phyloP scores from a whole-genome alignment of 2,113 vertebrate genomes.

The Herpetotheres cachinnans region DNA sequence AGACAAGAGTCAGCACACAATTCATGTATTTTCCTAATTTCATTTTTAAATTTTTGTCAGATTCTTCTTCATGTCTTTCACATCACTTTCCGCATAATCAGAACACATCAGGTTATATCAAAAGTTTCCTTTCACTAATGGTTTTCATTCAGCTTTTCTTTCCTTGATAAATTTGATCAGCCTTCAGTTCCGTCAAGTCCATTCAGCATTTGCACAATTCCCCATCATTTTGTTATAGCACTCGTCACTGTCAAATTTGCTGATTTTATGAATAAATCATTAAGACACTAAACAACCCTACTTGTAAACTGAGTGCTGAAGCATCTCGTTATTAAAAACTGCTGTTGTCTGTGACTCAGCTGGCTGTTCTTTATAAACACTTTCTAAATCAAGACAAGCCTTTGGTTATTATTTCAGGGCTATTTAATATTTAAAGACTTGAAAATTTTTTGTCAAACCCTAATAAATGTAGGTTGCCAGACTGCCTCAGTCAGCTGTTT shows the following conservation, averaged over 20 bases:
- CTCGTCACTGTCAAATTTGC: background rate
- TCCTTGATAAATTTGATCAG: background rate
- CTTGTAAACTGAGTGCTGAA: background rate
- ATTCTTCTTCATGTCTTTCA: background rate
- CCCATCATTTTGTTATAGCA: background rate
- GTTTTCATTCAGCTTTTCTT: background rate
- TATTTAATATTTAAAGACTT: background rate
- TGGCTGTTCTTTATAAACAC: background rate
- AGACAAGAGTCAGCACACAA: background rate
- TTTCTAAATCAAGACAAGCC: background rate
- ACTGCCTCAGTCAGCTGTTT: background rate
- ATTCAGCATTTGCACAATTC: background rate
- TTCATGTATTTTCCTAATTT: background rate
- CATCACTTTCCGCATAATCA: background rate
- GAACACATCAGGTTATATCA: background rate
- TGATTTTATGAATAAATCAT: conserved; percentile 11
- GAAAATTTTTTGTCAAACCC: background rate
- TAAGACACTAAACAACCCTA: background rate
- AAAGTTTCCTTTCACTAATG: background rate
- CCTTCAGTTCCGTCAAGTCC: background rate
- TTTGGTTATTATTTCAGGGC: background rate
- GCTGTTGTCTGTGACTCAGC: background rate
- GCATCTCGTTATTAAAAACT: background rate
- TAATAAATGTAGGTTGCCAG: background rate
- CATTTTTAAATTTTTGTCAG: background rate